Conservation (phyloP, 1,140 invertebrate species). For the Polyergus mexicanus region DNA sequence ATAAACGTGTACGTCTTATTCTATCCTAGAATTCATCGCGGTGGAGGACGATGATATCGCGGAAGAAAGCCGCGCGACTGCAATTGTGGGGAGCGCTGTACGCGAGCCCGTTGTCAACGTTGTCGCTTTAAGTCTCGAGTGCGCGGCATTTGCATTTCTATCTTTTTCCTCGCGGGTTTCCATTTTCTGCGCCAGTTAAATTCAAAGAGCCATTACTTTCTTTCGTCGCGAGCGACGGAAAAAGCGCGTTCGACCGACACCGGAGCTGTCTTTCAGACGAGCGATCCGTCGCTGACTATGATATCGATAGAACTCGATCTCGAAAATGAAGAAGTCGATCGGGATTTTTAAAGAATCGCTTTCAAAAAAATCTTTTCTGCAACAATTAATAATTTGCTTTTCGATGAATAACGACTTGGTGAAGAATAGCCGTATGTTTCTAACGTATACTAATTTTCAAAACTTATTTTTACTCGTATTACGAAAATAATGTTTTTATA, state of each 20-base stretch:
- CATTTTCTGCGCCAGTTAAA: slow-evolving; percentile 54
- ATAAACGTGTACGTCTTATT: slow-evolving; percentile 47
- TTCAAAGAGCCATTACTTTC: slow-evolving; percentile 56
- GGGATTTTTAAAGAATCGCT: background rate
- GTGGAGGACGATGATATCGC: slow-evolving; percentile 42
- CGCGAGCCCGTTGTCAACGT: slow-evolving; percentile 11
- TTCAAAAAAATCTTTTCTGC: background rate
- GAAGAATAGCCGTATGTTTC: background rate
- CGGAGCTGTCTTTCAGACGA: slow-evolving; percentile 16
- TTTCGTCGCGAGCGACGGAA: slow-evolving; percentile 31
- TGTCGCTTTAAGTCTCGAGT: slow-evolving; percentile 30
- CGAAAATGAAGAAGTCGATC: background rate
- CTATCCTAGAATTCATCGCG: slow-evolving; percentile 23
- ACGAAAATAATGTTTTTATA: background rate
- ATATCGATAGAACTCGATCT: slow-evolving; percentile 38
- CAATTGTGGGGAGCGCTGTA: slow-evolving; percentile 30
- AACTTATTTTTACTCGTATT: background rate
- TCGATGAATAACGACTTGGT: background rate
- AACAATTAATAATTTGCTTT: background rate
- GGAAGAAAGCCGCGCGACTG: slow-evolving; percentile 20
- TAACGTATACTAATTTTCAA: slow-evolving; percentile 1
- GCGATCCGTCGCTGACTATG: slow-evolving; percentile 9
- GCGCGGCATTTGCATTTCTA: slow-evolving; percentile 57
- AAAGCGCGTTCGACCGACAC: slow-evolving; percentile 36
- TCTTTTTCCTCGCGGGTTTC: slow-evolving; percentile 37